Evolutionary conservation across 1,140 invertebrate genomes (phyloP), one percentile per base, ranked within the genome.

Genomic region (Lepidurus packardi): DNA sequence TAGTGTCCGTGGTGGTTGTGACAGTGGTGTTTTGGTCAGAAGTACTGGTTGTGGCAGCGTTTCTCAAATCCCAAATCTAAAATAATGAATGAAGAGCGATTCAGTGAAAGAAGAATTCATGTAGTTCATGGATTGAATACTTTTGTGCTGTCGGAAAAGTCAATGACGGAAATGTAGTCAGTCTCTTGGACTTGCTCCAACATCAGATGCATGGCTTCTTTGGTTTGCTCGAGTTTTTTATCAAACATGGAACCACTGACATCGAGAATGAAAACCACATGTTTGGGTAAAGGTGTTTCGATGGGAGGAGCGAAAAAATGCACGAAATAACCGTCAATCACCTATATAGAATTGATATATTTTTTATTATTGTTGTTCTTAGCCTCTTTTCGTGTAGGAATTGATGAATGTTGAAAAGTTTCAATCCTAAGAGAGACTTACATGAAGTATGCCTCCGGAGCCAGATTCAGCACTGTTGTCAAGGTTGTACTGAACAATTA

Each of bases 271-370:
- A 93, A 92, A 6, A 92, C 86, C 0, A 91, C 90, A 81, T 92
- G 89, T 82, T 92, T 92, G 25, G 86, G 87, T 73, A 92, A 83
- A 3, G 90, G 86, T 43, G 87, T 84, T 75, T 91, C 83, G 44
- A 84, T 84, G 16, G 83, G 80, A 4, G 91, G 91, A 1, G 90
- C 88, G 81, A 92, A 91, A 85, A 91, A 92, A 81, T 93, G 91
- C 3, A 93, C 90, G 84, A 93, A 93, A 84, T 92, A 92, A 1
- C 91, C 92, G 81, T 92, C 89, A 79, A 90, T 89, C 7, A 92
- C 86, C 89, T 91, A 83, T 9, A 43, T 75, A 43, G 9, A 74
- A 24, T 21, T 10, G 8, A 76, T 44, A 43, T n/a, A 3, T 44
- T 21, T 13, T 21, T 2, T 34, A 34, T 3, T 34, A 2, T 34